Evolutionary conservation across 2,888 invertebrate species (phyloP).

Genomic region (Resseliella maxima): DNA sequence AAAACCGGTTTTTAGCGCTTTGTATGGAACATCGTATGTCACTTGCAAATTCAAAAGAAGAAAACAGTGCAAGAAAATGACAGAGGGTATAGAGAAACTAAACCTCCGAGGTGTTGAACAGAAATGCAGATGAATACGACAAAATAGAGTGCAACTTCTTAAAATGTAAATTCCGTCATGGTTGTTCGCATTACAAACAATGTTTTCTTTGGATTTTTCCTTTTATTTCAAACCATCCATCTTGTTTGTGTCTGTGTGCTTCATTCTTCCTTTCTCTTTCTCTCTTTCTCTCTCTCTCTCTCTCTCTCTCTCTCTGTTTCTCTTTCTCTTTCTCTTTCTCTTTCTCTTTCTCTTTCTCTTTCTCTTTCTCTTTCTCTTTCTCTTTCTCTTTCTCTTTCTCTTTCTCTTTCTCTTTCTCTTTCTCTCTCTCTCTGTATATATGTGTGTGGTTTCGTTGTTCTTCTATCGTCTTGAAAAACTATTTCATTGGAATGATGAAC

Average conservation of each 20-base stretch:
- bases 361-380: no score
- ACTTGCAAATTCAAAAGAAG: not conserved
- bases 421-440: not conserved
- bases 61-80: not conserved
- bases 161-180: conserved; percentile 8
- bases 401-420: not conserved
- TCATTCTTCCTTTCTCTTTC: no score
- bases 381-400: no score
- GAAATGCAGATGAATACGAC: not conserved
- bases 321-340: not conserved
- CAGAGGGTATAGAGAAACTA: no score
- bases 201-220: no score
- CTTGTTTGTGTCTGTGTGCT: no score
- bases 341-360: not conserved
- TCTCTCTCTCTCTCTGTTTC: no score
- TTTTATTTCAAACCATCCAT: no score
- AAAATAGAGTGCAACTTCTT: conserved; percentile 3
- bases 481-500: not conserved
- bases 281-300: no score
- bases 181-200: not conserved
- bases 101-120: not conserved
- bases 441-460: not conserved
- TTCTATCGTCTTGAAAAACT: not conserved
- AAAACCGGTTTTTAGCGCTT: not conserved
- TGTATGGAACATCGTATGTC: not conserved